These are phyloP conservation scores for Tinea semifulvella DNA, from an alignment of 2,888 invertebrate genomes.

Conservation along the genomic window DNA sequence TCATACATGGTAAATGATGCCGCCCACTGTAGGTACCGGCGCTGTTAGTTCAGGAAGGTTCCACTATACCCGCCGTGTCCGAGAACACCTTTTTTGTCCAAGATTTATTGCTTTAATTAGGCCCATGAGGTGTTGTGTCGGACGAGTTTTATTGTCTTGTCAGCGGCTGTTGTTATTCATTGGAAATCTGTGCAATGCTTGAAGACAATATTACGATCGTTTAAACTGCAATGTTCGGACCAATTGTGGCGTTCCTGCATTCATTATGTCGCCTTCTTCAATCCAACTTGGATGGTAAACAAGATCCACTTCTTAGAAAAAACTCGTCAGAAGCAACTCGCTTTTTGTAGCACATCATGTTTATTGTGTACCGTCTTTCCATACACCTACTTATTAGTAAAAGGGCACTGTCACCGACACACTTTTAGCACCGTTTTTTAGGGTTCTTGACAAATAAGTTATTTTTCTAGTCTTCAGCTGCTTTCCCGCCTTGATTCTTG, in stretches of 20 bases:
- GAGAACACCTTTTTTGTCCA: constrained; percentile 13
- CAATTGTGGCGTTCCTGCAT: background rate
- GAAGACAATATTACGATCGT: constrained; percentile 2
- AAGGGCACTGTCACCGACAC: too few relatives aligned
- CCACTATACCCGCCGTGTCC: constrained; percentile 3
- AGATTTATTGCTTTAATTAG: constrained; percentile 31
- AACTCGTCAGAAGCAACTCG: too few relatives aligned
- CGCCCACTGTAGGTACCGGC: constrained; percentile 14
- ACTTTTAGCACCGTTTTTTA: too few relatives aligned
- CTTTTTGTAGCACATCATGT: too few relatives aligned
- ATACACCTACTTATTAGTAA: too few relatives aligned
- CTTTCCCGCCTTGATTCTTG: too few relatives aligned
- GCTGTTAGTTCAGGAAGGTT: constrained; percentile 31
- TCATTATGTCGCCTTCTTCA: background rate
- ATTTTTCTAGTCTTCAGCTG: too few relatives aligned
- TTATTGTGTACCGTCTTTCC: too few relatives aligned
- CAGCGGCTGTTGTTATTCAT: constrained; percentile 20
- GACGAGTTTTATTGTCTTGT: constrained; percentile 21
- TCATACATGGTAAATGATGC: constrained; percentile 8
- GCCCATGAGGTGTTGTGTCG: constrained; percentile 14
- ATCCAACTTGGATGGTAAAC: background rate
- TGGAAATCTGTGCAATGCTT: constrained; percentile 14
- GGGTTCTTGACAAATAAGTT: too few relatives aligned
- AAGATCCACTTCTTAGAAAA: background rate
- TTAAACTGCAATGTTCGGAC: background rate